These are phyloP conservation scores for Anthrax anthrax DNA, from an alignment of 2,888 invertebrate species.

Conservation along the genomic window DNA sequence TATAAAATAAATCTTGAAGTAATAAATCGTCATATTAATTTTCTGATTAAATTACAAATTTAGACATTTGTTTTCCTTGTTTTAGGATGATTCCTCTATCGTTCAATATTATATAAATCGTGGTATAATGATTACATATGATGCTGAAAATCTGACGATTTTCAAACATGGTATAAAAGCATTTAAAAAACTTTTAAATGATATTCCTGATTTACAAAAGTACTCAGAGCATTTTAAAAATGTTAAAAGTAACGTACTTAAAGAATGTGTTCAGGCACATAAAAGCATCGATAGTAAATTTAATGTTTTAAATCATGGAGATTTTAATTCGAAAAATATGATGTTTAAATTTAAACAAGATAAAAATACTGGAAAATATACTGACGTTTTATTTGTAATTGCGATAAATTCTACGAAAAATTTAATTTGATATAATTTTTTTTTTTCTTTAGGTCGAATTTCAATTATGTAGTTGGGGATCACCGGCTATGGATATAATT, in stretches of 20 bases:
- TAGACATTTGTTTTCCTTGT: neutral
- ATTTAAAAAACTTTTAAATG: too few relatives aligned
- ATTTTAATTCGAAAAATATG: conserved; percentile 33
- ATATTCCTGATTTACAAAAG: too few relatives aligned
- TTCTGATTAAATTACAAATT: neutral
- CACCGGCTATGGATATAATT: conserved; percentile 9
- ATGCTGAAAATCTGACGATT: too few relatives aligned
- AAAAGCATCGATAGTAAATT: neutral
- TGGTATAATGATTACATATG: neutral
- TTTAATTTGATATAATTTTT: neutral
- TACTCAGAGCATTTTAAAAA: too few relatives aligned
- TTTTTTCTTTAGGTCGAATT: conserved; percentile 9
- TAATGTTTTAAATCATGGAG: conserved; percentile 32
- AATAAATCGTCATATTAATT: neutral
- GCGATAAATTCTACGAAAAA: too few relatives aligned
- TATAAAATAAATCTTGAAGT: neutral
- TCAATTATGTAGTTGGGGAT: conserved; percentile 9
- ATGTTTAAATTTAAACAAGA: conserved; percentile 31
- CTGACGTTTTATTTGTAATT: conserved; percentile 8
- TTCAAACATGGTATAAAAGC: too few relatives aligned
- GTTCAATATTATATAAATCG: neutral
- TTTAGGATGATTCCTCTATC: neutral
- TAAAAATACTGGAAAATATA: conserved; percentile 1
- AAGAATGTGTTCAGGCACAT: neutral
- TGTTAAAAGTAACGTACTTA: too few relatives aligned